Evolutionary conservation across 2,888 invertebrate genomes (phyloP).

Genomic region (Synanthedon tipuliformis): DNA sequence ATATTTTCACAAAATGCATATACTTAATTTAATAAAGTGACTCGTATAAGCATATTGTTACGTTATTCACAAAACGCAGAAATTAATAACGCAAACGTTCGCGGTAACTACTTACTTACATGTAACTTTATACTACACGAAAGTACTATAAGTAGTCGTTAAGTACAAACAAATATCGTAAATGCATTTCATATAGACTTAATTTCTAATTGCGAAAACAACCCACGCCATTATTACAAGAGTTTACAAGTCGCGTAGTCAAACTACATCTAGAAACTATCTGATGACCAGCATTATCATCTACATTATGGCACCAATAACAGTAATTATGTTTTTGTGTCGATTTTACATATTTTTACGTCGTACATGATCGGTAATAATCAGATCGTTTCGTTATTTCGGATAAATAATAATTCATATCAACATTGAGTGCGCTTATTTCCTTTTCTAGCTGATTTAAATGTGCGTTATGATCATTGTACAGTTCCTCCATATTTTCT

Average conservation of each 20-base stretch:
- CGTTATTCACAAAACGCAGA: not conserved
- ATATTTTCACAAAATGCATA: not conserved
- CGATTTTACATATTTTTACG: constrained; percentile 21
- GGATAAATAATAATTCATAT: constrained; percentile 74
- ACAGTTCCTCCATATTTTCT: constrained; percentile 76
- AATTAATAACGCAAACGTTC: not conserved
- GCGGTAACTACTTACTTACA: not conserved
- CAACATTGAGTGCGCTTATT: constrained; percentile 71
- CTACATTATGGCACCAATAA: constrained; percentile 36
- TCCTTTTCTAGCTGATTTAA: constrained; percentile 71
- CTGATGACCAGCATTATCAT: constrained; percentile 25
- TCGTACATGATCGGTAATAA: constrained; percentile 72
- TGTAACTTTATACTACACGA: not conserved
- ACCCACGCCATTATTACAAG: not conserved
- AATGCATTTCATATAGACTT: not conserved
- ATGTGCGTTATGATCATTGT: constrained; percentile 73
- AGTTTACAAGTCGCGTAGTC: constrained; percentile 34
- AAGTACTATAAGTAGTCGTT: not conserved
- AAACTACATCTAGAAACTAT: constrained; percentile 29
- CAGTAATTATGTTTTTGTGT: constrained; percentile 8
- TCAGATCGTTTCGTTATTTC: constrained; percentile 73
- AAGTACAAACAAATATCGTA: not conserved
- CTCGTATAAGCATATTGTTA: not conserved
- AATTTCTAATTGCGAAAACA: not conserved
- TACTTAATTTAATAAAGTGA: not conserved